Conservation (phyloP, 2,797 vertebrate genomes). For the Manis pentadactyla region DNA sequence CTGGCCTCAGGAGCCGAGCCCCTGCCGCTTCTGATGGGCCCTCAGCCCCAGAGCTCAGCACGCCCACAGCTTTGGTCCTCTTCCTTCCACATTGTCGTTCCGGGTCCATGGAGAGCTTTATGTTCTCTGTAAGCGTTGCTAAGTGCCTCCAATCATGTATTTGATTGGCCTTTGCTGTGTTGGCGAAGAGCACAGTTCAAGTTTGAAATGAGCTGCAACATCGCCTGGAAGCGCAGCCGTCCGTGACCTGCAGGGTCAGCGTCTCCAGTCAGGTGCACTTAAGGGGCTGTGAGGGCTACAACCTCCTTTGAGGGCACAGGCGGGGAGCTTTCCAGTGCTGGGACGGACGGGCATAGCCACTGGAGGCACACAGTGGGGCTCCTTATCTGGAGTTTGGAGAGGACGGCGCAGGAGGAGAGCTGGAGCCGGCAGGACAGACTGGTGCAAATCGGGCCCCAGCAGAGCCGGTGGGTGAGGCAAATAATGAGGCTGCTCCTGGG, state of each 20-base stretch:
- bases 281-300: no score
- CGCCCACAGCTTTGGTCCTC: no score
- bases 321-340: neutral
- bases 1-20: neutral
- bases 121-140: no score
- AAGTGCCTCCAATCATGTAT: neutral
- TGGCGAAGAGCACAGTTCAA: neutral
- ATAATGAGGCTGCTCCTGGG: neutral
- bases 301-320: neutral
- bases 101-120: neutral
- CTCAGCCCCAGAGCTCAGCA: neutral
- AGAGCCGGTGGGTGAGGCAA: neutral
- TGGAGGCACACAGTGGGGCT: neutral
- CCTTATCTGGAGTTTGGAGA: neutral
- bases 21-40: neutral
- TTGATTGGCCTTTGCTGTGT: neutral
- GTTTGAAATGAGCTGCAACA: neutral
- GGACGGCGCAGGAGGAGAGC: neutral
- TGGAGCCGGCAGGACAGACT: no score
- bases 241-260: accelerated
- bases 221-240: neutral
- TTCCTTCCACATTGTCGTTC: accelerated
- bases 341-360: accelerated
- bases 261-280: neutral
- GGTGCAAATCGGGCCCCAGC: neutral